A percentile compares a stretch with the other conserved stretches of the same genome.
Conservation (phyloP, 2,113 vertebrate genomes). For the Terrapene triunguis region DNA sequence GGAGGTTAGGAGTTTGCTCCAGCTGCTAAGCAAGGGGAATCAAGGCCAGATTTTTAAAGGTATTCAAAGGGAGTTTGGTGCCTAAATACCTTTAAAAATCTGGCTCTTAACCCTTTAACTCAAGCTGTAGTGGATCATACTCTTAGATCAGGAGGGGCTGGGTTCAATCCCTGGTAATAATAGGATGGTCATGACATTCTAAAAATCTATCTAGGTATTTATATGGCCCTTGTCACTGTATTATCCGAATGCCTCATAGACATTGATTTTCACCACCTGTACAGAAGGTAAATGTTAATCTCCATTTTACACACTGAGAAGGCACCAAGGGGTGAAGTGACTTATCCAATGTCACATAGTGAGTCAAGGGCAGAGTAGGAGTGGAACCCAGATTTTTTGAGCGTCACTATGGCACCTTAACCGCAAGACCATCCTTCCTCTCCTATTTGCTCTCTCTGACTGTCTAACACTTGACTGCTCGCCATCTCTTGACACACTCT, state of each 20-base stretch:
- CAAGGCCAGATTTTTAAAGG: not conserved
- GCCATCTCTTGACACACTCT: not conserved
- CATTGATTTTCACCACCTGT: not conserved
- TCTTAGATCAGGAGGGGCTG: not conserved
- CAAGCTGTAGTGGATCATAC: not conserved
- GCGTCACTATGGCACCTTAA: not conserved
- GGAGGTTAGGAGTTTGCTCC: not conserved
- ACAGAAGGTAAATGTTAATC: not conserved
- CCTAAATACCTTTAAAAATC: not conserved
- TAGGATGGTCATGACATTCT: not conserved
- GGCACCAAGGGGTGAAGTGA: not conserved
- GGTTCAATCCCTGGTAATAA: not conserved
- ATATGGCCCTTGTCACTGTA: not conserved
- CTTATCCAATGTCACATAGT: not conserved
- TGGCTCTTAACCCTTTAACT: not conserved
- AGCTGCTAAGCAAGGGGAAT: not conserved
- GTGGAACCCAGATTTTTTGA: not conserved
- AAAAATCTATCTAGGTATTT: not conserved
- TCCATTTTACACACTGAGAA: not conserved
- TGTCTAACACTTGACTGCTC: accelerated
- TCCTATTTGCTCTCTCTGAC: not conserved
- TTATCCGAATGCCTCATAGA: not conserved
- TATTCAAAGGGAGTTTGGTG: not conserved
- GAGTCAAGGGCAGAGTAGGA: not conserved
- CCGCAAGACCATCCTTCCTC: not conserved